Percentiles rank a stretch among this genome's conserved stretches.
phyloP scores from a whole-genome alignment of 1,140 invertebrate genomes.

The Lepidurus arcticus region DNA sequence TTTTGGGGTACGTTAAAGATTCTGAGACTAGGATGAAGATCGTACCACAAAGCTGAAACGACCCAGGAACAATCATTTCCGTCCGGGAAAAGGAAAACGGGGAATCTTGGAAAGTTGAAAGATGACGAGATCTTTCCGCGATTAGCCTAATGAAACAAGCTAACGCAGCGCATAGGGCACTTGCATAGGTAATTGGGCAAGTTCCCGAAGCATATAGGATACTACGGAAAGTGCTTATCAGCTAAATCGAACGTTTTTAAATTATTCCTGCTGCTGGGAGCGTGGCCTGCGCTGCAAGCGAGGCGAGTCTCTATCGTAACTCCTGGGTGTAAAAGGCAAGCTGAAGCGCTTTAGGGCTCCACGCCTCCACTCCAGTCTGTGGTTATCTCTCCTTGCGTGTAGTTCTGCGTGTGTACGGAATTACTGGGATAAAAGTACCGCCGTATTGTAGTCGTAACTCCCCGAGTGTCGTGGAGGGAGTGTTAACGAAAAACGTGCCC shows the following conservation, averaged over 20 bases:
- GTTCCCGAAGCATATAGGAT: neutral
- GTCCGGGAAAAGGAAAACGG: neutral
- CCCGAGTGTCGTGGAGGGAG: too few species aligned
- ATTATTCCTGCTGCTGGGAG: neutral
- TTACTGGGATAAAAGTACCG: too few species aligned
- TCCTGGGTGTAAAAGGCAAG: neutral
- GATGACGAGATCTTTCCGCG: too few species aligned
- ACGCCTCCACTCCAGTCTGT: conserved; percentile 1
- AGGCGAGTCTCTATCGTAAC: too few species aligned
- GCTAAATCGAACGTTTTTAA: neutral
- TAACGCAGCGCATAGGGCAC: too few species aligned
- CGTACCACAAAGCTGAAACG: neutral
- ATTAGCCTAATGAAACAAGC: too few species aligned
- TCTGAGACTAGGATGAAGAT: neutral
- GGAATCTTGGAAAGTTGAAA: neutral
- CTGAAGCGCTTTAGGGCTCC: neutral
- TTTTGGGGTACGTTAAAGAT: neutral
- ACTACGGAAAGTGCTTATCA: neutral
- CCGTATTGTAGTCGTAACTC: too few species aligned
- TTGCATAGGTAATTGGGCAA: neutral
- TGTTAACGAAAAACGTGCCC: too few species aligned
- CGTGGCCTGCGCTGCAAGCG: neutral
- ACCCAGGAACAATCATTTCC: neutral
- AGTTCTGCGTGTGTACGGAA: neutral
- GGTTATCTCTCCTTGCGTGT: neutral